phyloP scores from a whole-genome alignment of 1,140 invertebrate species.

The Hylaeus volcanicus region DNA sequence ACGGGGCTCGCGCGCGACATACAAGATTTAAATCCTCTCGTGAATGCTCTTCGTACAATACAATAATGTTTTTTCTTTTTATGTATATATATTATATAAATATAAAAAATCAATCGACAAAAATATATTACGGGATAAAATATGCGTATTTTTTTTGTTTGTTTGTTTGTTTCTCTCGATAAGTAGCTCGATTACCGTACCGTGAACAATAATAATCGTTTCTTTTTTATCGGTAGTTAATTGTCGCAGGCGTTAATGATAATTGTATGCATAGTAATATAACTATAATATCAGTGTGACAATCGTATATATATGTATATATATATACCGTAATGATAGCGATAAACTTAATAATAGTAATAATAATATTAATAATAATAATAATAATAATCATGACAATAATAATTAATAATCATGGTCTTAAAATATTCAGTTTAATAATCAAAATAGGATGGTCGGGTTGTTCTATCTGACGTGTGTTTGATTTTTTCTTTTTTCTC shows the following conservation, averaged over 20 bases:
- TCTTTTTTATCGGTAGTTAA: conserved; percentile 24
- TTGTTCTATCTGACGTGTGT: conserved; percentile 57
- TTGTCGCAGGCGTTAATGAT: conserved; percentile 54
- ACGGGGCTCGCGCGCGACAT: conserved; percentile 25
- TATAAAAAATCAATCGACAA: conserved; percentile 68
- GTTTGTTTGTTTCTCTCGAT: conserved; percentile 11
- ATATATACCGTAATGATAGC: conserved; percentile 31
- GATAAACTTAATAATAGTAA: conserved; percentile 60
- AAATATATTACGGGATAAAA: conserved; percentile 66
- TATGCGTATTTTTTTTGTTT: conserved; percentile 30
- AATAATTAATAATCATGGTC: conserved; percentile 40
- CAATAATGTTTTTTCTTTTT: conserved; percentile 26
- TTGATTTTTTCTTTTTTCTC: conserved; percentile 43
- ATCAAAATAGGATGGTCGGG: conserved; percentile 60
- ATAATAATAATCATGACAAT: conserved; percentile 56
- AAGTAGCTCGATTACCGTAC: conserved; percentile 43
- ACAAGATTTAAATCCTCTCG: conserved; percentile 31
- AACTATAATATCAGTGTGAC: conserved; percentile 39
- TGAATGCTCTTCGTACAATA: conserved; percentile 38
- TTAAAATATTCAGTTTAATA: conserved; percentile 26
- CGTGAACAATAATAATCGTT: conserved; percentile 46
- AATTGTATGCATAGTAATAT: conserved; percentile 38
- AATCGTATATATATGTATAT: conserved; percentile 39
- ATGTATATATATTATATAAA: conserved; percentile 54
- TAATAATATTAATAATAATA: conserved; percentile 41